Evolutionary conservation across 2,113 vertebrate genomes (phyloP).

Genomic region (Synodontis membranacea): DNA sequence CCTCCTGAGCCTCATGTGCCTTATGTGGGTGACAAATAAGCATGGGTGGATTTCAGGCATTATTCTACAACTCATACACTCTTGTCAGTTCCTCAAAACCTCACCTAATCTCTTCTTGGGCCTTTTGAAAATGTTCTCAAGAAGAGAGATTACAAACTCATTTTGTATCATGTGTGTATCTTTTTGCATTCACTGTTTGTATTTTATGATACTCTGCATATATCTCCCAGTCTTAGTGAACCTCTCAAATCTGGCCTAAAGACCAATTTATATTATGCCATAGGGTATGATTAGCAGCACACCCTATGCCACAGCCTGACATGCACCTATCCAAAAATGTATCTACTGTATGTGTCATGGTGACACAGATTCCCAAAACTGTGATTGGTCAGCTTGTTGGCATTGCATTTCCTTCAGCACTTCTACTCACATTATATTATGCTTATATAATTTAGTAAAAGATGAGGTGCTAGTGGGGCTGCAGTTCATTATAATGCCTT

Average conservation of each 20-base stretch:
- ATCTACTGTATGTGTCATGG: too few relatives aligned
- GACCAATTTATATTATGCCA: too few relatives aligned
- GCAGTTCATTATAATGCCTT: too few relatives aligned
- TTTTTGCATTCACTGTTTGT: constrained; percentile 10
- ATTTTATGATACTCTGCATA: constrained; percentile 6
- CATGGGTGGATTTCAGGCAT: neutral
- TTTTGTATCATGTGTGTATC: constrained; percentile 32
- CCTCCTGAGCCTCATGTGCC: neutral
- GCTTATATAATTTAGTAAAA: too few relatives aligned
- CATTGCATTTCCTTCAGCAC: too few relatives aligned
- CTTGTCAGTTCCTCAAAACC: neutral
- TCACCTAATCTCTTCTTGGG: constrained; percentile 6
- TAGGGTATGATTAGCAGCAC: too few relatives aligned
- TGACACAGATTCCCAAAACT: too few relatives aligned
- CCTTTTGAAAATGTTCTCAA: constrained; percentile 38
- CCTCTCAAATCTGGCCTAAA: constrained; percentile 38
- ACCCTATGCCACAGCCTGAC: too few relatives aligned
- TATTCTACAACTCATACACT: neutral
- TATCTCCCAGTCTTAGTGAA: constrained; percentile 23
- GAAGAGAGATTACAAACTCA: constrained; percentile 38
- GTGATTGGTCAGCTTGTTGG: too few relatives aligned
- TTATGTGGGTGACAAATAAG: neutral
- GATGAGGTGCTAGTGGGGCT: too few relatives aligned
- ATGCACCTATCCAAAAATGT: too few relatives aligned
- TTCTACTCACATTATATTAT: too few relatives aligned